Evolutionary conservation across 2,113 vertebrate genomes (phyloP).

Genomic region (Acanthisitta chloris): DNA sequence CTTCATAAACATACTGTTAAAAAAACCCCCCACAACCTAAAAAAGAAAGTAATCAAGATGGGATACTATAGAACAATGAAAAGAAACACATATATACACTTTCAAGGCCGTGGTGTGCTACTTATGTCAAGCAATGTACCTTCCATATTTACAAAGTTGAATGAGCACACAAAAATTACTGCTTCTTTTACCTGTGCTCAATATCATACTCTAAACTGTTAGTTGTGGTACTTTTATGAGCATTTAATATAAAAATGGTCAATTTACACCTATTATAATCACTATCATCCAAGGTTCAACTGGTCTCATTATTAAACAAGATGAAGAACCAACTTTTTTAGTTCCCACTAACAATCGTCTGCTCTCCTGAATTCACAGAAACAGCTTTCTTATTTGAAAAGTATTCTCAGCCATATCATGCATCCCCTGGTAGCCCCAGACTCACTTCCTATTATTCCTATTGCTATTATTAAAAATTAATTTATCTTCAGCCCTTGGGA

Average conservation of each 20-base stretch:
- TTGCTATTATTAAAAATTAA: slow-evolving; percentile 46
- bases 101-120: not conserved
- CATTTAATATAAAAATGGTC: not conserved
- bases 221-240: not conserved
- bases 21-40: not conserved
- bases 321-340: not conserved
- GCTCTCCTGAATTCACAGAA: not conserved
- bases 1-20: not conserved
- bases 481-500: slow-evolving; percentile 21
- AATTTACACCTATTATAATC: not conserved
- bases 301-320: not conserved
- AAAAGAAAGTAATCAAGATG: not conserved
- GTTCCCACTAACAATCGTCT: not conserved
- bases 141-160: not conserved
- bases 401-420: not conserved
- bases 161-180: not conserved
- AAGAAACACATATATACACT: not conserved
- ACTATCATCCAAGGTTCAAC: not conserved
- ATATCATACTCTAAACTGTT: not conserved
- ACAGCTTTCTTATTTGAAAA: not conserved
- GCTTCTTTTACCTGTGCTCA: not conserved
- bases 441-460: not conserved
- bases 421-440: not conserved
- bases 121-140: not conserved
- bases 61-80: not conserved